Percentiles rank a stretch among this genome's conserved stretches.
Evolutionary conservation across 2,113 vertebrate species (phyloP).

Genomic region (Muscicapa adusta): DNA sequence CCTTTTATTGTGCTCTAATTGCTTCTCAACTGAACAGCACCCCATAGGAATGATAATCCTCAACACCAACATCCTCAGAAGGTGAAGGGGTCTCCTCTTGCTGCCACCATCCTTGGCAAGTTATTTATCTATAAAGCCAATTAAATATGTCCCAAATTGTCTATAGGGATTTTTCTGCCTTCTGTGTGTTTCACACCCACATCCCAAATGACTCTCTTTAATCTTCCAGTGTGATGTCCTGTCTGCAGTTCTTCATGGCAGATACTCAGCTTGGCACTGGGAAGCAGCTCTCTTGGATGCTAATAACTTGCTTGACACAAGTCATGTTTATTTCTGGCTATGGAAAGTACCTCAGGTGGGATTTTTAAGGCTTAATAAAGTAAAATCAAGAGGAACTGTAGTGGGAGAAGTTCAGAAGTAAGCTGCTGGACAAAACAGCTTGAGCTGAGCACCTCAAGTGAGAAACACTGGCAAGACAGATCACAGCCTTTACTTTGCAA

Average conservation of each 20-base stretch:
- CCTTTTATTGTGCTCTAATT: not conserved
- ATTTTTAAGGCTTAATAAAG: not conserved
- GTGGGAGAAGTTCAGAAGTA: not conserved
- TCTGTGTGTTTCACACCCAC: not conserved
- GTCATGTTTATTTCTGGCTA: not conserved
- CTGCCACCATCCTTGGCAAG: not conserved
- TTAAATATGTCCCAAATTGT: not conserved
- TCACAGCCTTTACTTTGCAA: not conserved
- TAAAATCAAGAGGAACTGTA: not conserved
- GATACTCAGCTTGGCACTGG: not conserved
- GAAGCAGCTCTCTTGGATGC: not conserved
- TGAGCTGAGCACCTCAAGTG: not conserved
- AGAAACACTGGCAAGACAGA: not conserved
- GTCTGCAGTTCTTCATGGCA: not conserved
- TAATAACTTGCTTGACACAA: not conserved
- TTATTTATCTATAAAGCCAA: not conserved
- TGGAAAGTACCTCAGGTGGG: not conserved
- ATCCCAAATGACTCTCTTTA: not conserved
- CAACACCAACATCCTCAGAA: not conserved
- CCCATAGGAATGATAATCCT: not conserved
- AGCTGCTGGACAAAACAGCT: not conserved
- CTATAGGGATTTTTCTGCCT: not conserved
- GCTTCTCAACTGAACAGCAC: not conserved
- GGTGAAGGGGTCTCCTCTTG: not conserved
- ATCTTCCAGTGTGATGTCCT: not conserved